Evolutionary conservation across 2,888 invertebrate species (phyloP).

Genomic region (Lydus trimaculatus): DNA sequence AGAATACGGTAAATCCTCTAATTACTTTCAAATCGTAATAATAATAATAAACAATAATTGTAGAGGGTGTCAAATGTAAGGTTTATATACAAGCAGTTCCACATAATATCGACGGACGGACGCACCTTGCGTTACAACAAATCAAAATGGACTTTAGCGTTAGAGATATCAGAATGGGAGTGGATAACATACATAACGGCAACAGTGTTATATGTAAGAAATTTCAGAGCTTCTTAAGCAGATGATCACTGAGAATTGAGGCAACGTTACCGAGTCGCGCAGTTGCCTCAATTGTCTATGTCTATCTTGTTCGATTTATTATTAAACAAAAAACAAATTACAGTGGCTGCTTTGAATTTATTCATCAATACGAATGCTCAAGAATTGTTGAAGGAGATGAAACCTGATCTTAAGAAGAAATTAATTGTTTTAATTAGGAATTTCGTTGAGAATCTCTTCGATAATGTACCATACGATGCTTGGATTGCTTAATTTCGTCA

Average conservation of each 20-base stretch:
- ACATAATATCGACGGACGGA: constrained; percentile 68
- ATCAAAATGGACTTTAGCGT: constrained; percentile 88
- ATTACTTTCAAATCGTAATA: background rate
- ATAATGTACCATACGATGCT: constrained; percentile 79
- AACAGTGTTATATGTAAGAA: constrained; percentile 81
- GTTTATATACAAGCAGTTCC: constrained; percentile 81
- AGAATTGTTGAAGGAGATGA: constrained; percentile 86
- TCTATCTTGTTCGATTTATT: no score
- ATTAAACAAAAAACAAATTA: constrained; percentile 27
- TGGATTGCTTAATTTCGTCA: constrained; percentile 66
- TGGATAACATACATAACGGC: constrained; percentile 82
- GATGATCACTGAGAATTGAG: no score
- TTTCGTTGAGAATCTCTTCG: constrained; percentile 78
- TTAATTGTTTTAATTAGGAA: constrained; percentile 76
- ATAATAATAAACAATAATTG: background rate
- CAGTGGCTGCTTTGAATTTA: constrained; percentile 85
- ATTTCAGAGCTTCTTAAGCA: background rate
- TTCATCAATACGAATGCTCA: constrained; percentile 89
- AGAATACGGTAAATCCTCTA: constrained; percentile 73
- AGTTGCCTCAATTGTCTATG: no score
- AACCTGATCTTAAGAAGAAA: constrained; percentile 80
- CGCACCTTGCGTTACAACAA: constrained; percentile 75
- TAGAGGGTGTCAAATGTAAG: constrained; percentile 85
- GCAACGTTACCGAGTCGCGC: no score
- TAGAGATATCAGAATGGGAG: constrained; percentile 83